Evolutionary conservation across 2,113 vertebrate genomes (phyloP), one percentile per base, ranked within the genome.

Genomic region (Corythoichthys haematopterus): DNA sequence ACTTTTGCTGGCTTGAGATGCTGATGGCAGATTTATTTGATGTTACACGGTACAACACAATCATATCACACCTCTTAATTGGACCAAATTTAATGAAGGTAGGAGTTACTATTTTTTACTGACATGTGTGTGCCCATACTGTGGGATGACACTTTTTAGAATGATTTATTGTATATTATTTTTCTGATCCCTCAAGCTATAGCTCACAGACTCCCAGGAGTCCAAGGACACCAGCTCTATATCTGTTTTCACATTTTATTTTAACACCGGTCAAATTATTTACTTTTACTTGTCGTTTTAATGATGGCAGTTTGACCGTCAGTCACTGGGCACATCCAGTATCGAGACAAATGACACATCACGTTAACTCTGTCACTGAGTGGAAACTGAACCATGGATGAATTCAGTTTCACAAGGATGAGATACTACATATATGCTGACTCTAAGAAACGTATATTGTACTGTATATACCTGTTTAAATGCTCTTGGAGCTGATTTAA

Each of bases 401-500:
- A 35, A 59, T 59, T 33, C 12, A 36, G 13, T 36, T 5, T 35
- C 40, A 33, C 28, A 37, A 40, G 8, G 58, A 36, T 59, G 64
- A 38, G 8, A 50, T 51, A 50, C 16, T 43, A 43, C 46, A 38
- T 33, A n/a, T 9, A 37, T 66, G 37, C 38, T 28, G 63, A 70
- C 53, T 71, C 2, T 10, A 28, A 33, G 3, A 57, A 14, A 14
- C 35, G 35, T 1, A 56, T 52, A 65, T 55, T 50, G 58, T 12
- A 15, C 58, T 50, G 58, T 12, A 15, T 57, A 75, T 92, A 99
- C 97, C 97, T 98, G 94, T 95, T 98, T 71, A 99, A 92, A 71
- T 99, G 97, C 55, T 97, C 94, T 78, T 98, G 97, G 70, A 99
- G 95, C 79, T 96, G 90, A 92, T 95, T 94, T 79, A 98, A 80